A percentile compares a stretch with the other conserved stretches of the same genome.
Evolutionary conservation across 2,888 invertebrate species (phyloP).

Genomic region (Plemyria rubiginata): DNA sequence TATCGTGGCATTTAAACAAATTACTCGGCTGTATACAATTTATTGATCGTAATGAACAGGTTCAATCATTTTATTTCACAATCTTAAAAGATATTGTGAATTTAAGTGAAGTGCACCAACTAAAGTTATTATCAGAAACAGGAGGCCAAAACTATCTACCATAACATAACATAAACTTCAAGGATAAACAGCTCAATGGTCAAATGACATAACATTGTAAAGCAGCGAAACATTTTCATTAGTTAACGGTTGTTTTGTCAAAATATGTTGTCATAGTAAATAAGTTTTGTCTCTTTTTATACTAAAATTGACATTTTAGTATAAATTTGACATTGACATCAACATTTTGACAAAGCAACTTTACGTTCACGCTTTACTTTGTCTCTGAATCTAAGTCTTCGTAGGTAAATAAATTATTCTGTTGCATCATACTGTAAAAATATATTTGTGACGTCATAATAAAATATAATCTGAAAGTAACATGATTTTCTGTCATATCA

Average conservation of each 20-base stretch:
- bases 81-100: neutral
- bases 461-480: neutral
- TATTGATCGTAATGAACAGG: slow-evolving; percentile 21
- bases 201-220: slow-evolving; percentile 13
- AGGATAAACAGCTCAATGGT: neutral
- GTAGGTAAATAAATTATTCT: too few species aligned
- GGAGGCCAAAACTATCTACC: neutral
- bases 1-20: slow-evolving; percentile 24
- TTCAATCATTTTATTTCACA: slow-evolving; percentile 9
- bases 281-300: too few species aligned
- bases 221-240: too few species aligned
- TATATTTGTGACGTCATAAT: neutral
- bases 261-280: neutral
- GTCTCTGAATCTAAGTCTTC: too few species aligned
- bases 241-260: too few species aligned
- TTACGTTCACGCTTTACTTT: too few species aligned
- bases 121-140: neutral
- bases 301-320: too few species aligned
- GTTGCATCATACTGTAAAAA: neutral
- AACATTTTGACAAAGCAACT: too few species aligned
- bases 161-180: neutral
- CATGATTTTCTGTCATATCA: neutral
- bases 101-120: neutral
- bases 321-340: too few species aligned
- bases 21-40: slow-evolving; percentile 12